phyloP scores from a whole-genome alignment of 2,888 invertebrate genomes.

The Dysmachus trigonus region DNA sequence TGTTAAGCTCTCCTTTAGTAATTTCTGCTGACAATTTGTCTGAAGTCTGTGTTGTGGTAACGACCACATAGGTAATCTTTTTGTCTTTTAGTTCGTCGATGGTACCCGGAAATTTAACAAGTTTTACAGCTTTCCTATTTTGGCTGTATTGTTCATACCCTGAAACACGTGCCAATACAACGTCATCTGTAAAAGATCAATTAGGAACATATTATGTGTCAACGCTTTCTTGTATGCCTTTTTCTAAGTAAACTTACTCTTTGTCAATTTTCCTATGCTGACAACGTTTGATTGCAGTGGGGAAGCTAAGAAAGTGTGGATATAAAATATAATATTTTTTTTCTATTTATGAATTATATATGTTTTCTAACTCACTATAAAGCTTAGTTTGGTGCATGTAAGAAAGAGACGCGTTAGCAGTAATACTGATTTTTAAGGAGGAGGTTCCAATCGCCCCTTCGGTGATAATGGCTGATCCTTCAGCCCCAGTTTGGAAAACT shows the following conservation, averaged over 20 bases:
- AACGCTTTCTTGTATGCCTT: too few relatives aligned
- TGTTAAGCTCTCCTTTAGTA: not conserved
- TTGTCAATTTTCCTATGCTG: too few relatives aligned
- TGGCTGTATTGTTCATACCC: not conserved
- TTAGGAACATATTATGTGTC: too few relatives aligned
- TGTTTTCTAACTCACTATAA: not conserved
- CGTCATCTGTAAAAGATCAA: not conserved
- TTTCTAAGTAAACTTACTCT: too few relatives aligned
- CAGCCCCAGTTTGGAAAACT: not conserved
- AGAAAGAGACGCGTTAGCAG: rapidly evolving
- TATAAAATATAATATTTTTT: too few relatives aligned
- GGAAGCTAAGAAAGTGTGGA: not conserved
- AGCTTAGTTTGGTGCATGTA: not conserved
- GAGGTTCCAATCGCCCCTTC: not conserved
- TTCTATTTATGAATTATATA: too few relatives aligned
- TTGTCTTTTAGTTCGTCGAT: not conserved
- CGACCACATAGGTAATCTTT: not conserved
- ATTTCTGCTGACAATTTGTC: not conserved
- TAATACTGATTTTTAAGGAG: not conserved
- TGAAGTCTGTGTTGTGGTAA: not conserved
- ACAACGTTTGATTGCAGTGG: not conserved
- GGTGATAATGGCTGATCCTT: not conserved
- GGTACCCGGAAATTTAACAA: not conserved
- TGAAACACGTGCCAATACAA: not conserved
- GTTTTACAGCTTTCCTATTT: not conserved